Evolutionary conservation across 2,797 vertebrate species (phyloP).

Genomic region (Coccyzus lansbergi): DNA sequence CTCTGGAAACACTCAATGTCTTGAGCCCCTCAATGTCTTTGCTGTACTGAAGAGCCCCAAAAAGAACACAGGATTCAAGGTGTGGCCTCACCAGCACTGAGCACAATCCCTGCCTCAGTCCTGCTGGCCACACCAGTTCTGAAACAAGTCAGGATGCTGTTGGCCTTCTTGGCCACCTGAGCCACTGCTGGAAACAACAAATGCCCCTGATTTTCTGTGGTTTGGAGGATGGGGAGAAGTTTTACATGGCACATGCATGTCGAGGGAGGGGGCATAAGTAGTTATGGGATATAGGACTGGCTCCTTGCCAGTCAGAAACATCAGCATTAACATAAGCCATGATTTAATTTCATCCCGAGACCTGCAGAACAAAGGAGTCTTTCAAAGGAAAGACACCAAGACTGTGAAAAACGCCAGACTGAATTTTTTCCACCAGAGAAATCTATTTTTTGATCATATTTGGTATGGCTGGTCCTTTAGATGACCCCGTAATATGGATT

Average conservation of each 20-base stretch:
- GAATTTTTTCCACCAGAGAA: constrained; percentile 40
- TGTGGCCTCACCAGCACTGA: too few species aligned
- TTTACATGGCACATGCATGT: accelerated
- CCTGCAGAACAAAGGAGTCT: constrained; percentile 13
- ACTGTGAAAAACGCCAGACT: constrained; percentile 38
- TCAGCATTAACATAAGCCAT: not conserved
- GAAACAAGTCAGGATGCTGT: too few species aligned
- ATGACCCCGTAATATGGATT: not conserved
- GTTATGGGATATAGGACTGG: not conserved
- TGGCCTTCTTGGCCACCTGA: too few species aligned
- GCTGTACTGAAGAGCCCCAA: too few species aligned
- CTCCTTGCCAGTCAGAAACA: not conserved
- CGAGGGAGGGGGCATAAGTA: not conserved
- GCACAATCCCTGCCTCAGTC: too few species aligned
- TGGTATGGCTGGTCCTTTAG: not conserved
- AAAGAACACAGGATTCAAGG: too few species aligned
- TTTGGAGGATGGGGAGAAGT: not conserved
- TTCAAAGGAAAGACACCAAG: constrained; percentile 6
- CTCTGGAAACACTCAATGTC: too few species aligned
- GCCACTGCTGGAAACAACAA: not conserved
- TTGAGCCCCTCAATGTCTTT: too few species aligned
- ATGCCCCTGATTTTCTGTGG: not conserved
- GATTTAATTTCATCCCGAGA: constrained; percentile 13
- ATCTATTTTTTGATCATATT: constrained; percentile 14
- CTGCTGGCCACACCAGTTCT: too few species aligned